phyloP scores from a whole-genome alignment of 2,113 vertebrate species.

The Hippocampus abdominalis region DNA sequence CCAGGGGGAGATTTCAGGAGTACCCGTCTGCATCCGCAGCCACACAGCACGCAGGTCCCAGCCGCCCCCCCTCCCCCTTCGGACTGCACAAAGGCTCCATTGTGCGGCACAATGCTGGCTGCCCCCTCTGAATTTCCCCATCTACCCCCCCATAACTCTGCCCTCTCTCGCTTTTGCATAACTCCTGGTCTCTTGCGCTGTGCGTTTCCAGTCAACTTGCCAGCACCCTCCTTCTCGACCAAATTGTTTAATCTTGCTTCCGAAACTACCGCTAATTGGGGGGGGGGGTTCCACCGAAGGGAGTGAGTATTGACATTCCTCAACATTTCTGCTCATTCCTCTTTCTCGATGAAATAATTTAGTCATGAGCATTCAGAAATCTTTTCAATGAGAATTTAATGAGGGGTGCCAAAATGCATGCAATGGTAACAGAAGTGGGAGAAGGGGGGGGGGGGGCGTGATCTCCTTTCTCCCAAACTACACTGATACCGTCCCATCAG shows the following conservation, averaged over 20 bases:
- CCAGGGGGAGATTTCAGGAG: constrained; percentile 43
- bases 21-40: constrained; percentile 27
- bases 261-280: constrained; percentile 7
- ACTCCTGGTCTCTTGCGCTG: constrained; percentile 17
- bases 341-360: neutral
- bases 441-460: too few relatives aligned
- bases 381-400: too few relatives aligned
- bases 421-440: too few relatives aligned
- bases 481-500: neutral
- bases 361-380: too few relatives aligned
- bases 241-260: constrained; percentile 8
- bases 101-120: constrained; percentile 65
- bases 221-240: neutral
- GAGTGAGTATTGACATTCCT: neutral
- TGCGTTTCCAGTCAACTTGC: constrained; percentile 4
- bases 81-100: constrained; percentile 64
- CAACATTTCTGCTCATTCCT: neutral
- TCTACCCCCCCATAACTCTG: constrained; percentile 45
- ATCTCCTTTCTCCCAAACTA: neutral
- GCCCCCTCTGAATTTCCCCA: constrained; percentile 54
- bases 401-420: neutral
- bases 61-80: constrained; percentile 44
- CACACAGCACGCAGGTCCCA: constrained; percentile 42
- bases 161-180: constrained; percentile 25
- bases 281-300: neutral